Base-by-base conservation (phyloP, 2,888 invertebrate species). In the Sycophila texana region DNA sequence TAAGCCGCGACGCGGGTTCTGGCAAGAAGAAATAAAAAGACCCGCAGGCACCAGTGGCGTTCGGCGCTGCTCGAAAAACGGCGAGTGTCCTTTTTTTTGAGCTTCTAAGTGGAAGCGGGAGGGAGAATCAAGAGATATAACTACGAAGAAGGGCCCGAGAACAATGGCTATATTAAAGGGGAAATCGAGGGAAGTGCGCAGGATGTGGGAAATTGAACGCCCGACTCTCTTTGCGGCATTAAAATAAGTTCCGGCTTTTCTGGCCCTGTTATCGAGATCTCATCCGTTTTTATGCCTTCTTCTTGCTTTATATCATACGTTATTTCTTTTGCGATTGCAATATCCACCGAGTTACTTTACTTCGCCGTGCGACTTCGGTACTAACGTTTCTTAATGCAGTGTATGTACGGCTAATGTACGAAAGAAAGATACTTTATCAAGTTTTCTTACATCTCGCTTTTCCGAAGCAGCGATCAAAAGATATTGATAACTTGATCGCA, bases 1-100 rank as follows among this genome's bases (percentile, higher is more conserved):
- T 84, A 84, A 86, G 84, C 85, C 84, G 86, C 86, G 86, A 83
- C 81, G 51, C 22, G 18, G 12, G 67, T 47, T 75, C 26, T 30
- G 16, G 55, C 39, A 61, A 57, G 57, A 16, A 51, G 55, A 61
- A n/a, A 60, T 30, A 14, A 47, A 26, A 57, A 55, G 39, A 22
- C 61, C 72, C 61, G 72, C 77, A 73, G 77, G 71, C 57, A 26
- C 26, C 57, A 47, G 65, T 26, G 7, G 53, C 14, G 4, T 16
- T 4, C 14, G 51, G 51, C 60, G 5, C 12, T 47, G 49, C 58
- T 18, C 14, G 57, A 71, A 79, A 75, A 79, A 75, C 47, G 30
- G 3, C 30, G 58, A 58, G 51, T 58, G 39, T 26, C 26, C 22
- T 58, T 75, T 70, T 60, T 39, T 39, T 55, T 74, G 5, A 0